A percentile compares a stretch with the other conserved stretches of the same genome.
Conservation (phyloP, 2,797 vertebrate genomes). For the Crocodylus rhombifer region DNA sequence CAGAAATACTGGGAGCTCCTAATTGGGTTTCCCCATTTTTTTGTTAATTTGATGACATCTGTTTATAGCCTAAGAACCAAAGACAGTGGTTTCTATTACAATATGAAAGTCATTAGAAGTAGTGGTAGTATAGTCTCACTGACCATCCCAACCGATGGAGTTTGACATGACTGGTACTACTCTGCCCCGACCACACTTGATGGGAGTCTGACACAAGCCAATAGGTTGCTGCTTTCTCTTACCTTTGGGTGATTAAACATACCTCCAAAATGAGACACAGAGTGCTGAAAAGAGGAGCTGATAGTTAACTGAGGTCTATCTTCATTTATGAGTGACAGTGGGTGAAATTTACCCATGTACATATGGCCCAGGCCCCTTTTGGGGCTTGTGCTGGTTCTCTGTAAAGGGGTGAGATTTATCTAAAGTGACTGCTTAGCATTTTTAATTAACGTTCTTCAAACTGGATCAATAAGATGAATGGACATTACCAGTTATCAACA, state of each 20-base stretch:
- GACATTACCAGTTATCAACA: not conserved
- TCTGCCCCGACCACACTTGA: too few relatives aligned
- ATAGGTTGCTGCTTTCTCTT: not conserved
- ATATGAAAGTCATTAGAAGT: too few relatives aligned
- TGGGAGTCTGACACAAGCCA: too few relatives aligned
- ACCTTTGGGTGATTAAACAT: not conserved
- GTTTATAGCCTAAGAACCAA: too few relatives aligned
- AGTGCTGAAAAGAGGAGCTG: not conserved
- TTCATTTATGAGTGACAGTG: not conserved
- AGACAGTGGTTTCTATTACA: too few relatives aligned
- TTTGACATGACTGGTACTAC: too few relatives aligned
- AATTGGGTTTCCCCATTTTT: too few relatives aligned
- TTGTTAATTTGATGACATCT: too few relatives aligned
- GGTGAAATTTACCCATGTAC: not conserved
- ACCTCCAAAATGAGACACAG: conserved; percentile 17
- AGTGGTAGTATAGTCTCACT: too few relatives aligned
- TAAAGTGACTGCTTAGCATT: not conserved
- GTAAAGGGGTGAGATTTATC: too few relatives aligned
- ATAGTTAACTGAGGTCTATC: not conserved
- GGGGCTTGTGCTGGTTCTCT: not conserved
- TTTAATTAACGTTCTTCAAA: not conserved
- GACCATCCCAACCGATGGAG: too few relatives aligned
- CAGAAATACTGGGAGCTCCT: too few relatives aligned
- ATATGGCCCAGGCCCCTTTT: rapidly evolving
- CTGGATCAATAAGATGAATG: not conserved